phyloP scores from a whole-genome alignment of 64 coral and sea anemone genomes.

The Anthopleura sola region DNA sequence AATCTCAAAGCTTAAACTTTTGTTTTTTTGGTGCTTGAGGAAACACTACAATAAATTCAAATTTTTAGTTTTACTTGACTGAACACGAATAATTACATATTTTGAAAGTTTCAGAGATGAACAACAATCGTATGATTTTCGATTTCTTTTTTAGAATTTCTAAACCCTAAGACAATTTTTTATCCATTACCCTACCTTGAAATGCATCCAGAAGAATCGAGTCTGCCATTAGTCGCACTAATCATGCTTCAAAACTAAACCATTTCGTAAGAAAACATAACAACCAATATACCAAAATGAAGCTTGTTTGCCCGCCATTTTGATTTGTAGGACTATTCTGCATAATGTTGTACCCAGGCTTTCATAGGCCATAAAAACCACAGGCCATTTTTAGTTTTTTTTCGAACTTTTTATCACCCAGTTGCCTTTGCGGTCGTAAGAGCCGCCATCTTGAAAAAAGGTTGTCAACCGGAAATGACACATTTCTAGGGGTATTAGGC shows the following conservation, averaged over 20 bases:
- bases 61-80: not conserved
- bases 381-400: not conserved
- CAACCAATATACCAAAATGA: not conserved
- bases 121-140: not conserved
- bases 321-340: not conserved
- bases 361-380: not conserved
- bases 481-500: not conserved
- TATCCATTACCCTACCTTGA: not conserved
- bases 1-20: not conserved
- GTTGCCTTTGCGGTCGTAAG: not conserved
- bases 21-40: not conserved
- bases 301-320: not conserved
- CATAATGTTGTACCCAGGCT: not conserved
- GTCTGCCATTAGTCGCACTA: not conserved
- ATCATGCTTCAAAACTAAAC: not conserved
- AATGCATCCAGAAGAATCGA: not conserved
- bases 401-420: not conserved
- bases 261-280: not conserved
- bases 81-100: not conserved
- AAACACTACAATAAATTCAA: not conserved
- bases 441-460: not conserved
- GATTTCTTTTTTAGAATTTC: not conserved
- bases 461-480: not conserved
- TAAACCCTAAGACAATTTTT: not conserved
- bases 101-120: not conserved